Evolutionary conservation across 2,797 vertebrate species (phyloP), one percentile per base, ranked within the genome.

Genomic region (Enteromius mattozi): DNA sequence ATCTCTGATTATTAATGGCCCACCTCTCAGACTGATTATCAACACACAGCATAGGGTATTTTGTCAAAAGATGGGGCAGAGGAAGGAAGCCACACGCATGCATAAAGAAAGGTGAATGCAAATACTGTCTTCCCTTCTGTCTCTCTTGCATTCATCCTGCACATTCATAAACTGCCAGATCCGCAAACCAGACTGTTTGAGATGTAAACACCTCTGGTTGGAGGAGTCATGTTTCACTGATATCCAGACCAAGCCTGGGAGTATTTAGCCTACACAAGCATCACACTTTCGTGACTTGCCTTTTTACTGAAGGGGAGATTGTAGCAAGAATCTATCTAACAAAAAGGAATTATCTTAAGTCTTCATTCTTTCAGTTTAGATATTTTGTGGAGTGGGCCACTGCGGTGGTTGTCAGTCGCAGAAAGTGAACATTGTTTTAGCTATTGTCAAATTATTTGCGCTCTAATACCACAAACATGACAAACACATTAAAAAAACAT

Each of bases 1-100:
- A 89, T 88, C 87, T 87, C 86, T 81, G 81, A 89, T 89, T 89
- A 89, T 88, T 86, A 90, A 90, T 85, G 84, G 78, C 80, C 77
- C 71, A 72, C 56, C 77, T 88, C 66, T 83, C 51, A 65, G 82
- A 76, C 85, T 45, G 78, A 81, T 81, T 82, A 81, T 83, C 86
- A 83, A 78, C 76, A 83, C 72, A 33, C 79, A 69, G 79, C 66
- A 68, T 42, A 47, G 59, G 86, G 86, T 82, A 85, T 72, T 78
- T 79, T 78, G 45, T 70, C 70, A 71, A 78, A 78, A 82, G 82
- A 82, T 13, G 16, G 51, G 74, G 65, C 71, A 30, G 69, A 65
- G 47, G 69, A 54, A 59, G 30, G 24, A 61, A 65, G 66, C 68
- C 82, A 77, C 78, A 76, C 30, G 21, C 70, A 78, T 8, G 17